These are phyloP conservation scores for Nemurella pictetii DNA, from an alignment of 2,888 invertebrate genomes.

Conservation along the genomic window DNA sequence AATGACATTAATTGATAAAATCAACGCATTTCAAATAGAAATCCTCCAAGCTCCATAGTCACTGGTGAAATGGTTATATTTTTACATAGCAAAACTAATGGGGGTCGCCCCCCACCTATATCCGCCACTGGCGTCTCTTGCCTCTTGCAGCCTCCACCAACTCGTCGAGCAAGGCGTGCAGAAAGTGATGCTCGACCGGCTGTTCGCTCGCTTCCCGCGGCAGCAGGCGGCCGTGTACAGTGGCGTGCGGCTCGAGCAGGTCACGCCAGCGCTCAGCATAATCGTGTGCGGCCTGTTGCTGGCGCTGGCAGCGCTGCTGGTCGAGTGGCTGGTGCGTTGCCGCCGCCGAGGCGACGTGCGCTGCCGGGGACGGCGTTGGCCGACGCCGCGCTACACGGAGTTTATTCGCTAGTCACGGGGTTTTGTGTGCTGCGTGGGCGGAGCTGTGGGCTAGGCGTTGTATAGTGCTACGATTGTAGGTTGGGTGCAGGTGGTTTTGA, in stretches of 20 bases:
- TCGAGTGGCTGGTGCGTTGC: neutral
- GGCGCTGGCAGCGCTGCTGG: neutral
- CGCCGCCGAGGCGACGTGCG: too few relatives aligned
- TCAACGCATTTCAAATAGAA: too few relatives aligned
- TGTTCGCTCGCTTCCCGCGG: neutral
- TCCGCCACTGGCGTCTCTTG: neutral
- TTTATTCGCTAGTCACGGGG: neutral
- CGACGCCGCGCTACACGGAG: neutral
- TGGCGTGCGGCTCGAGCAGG: neutral
- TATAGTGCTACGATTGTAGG: too few relatives aligned
- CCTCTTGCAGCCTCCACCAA: neutral
- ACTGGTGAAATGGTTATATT: too few relatives aligned
- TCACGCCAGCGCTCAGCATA: neutral
- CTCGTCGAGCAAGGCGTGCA: neutral
- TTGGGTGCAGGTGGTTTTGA: too few relatives aligned
- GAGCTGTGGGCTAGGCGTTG: too few relatives aligned
- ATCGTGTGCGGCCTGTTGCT: neutral
- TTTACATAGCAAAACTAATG: too few relatives aligned
- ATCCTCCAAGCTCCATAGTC: too few relatives aligned
- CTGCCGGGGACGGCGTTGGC: neutral
- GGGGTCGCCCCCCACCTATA: too few relatives aligned
- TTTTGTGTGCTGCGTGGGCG: too few relatives aligned
- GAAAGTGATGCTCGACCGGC: neutral
- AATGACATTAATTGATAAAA: too few relatives aligned
- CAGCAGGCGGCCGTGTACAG: neutral